Conservation (phyloP, 2,797 vertebrate genomes). For the Gadopsis bispinosus region DNA sequence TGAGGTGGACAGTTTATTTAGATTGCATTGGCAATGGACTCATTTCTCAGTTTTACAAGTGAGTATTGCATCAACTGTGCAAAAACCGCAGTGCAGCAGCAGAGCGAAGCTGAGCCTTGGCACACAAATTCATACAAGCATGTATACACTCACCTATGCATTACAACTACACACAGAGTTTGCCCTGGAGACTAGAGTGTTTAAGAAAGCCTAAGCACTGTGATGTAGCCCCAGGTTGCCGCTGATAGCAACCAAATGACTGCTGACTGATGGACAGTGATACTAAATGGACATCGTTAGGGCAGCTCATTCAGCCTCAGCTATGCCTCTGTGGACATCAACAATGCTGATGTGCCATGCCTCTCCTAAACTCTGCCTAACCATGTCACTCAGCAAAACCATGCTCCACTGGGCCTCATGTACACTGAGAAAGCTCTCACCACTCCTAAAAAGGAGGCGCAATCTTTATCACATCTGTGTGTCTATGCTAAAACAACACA, state of each 20-base stretch:
- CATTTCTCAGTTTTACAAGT: slow-evolving; percentile 63
- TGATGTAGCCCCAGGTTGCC: slow-evolving; percentile 51
- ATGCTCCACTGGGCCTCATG: slow-evolving; percentile 33
- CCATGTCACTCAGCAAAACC: slow-evolving; percentile 56
- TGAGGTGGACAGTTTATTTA: slow-evolving; percentile 76
- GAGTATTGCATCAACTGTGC: slow-evolving; percentile 56
- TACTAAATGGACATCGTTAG: slow-evolving; percentile 65
- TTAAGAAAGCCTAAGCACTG: slow-evolving; percentile 35
- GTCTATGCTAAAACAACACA: background rate
- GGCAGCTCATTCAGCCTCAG: slow-evolving; percentile 59
- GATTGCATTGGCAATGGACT: slow-evolving; percentile 53
- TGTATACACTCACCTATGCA: slow-evolving; percentile 35
- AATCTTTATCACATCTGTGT: slow-evolving; percentile 27
- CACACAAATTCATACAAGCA: slow-evolving; percentile 52
- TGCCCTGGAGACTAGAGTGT: slow-evolving; percentile 41
- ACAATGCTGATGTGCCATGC: slow-evolving; percentile 63
- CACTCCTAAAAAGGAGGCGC: slow-evolving; percentile 9
- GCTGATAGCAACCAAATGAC: slow-evolving; percentile 50
- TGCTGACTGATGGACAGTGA: slow-evolving; percentile 60
- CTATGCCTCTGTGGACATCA: slow-evolving; percentile 57
- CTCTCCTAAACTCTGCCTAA: slow-evolving; percentile 48
- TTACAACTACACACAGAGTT: slow-evolving; percentile 20
- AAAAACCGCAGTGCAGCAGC: slow-evolving; percentile 54
- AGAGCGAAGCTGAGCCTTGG: slow-evolving; percentile 63
- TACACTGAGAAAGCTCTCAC: slow-evolving; percentile 35